Evolutionary conservation across 2,113 vertebrate genomes (phyloP), one percentile per base, ranked within the genome.

Genomic region (Cottus gobio): DNA sequence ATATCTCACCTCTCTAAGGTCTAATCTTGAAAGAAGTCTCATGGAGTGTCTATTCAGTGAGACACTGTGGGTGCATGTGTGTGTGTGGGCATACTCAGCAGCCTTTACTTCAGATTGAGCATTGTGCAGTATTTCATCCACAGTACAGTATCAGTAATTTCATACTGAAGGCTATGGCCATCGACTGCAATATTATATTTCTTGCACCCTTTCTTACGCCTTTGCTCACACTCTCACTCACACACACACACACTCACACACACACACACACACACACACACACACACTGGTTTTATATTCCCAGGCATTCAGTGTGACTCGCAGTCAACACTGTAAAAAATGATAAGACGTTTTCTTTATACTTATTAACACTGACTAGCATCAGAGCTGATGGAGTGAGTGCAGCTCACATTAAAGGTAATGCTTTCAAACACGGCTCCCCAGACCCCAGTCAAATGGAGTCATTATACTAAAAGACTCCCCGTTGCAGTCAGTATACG

Each of bases 381-480:
- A 66, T 83, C 71, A 52, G 63, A 70, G 37, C 37, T 71, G 80
- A 83, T 48, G 30, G 71, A 73, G 61, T 71, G 61, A 79, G 57
- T 70, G 50, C 22, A 22, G 67, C 48, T 71, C 26, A 73, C 54
- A 65, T 68, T 80, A 74, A 83, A 83, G 36, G 48, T 75, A 75
- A 68, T 26, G 68, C 77, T 82, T 85, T 87, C 36, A 36, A 84
- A 83, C 63, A 66, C 58, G 72, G n/a, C 52, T 82, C 61, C 50
- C 58, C 52, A 77, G 75, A 82, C 65, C 62, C 64, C 31, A 28
- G 37, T 80, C 66, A 80, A 81, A 85, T 66, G 50, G 62, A 79
- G 75, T 82, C 64, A 80, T 76, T 85, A 72, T 46, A 79, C 81
- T 57, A 71, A 85, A 87, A 83, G 63, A 82, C 58, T 79, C 71